Base-by-base conservation (phyloP, 2,113 vertebrate genomes). In the Bagarius yarrelli region DNA sequence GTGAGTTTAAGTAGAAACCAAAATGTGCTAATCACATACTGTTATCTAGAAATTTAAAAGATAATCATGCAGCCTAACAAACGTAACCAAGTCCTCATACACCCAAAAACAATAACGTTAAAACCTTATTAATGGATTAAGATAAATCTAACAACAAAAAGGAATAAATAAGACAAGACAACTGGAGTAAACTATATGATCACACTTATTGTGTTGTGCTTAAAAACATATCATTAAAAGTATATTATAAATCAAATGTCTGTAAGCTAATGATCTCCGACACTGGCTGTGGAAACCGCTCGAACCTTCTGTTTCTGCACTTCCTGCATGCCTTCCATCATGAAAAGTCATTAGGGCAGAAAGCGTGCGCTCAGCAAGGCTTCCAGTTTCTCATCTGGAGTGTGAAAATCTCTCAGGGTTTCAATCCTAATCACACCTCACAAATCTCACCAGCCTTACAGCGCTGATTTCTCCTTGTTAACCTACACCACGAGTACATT, bases 291-390 rank as follows among this genome's bases (percentile, higher is more conserved):
- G 6, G 15, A 50, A 50, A 50, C 14, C 11, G n/a, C 44, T 71
- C 8, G 14, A 21, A 30, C 30, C 36, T 63, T 40, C 40, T 76
- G 74, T 19, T 36, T 40, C 34, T 59, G 16, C 32, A 57, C 36
- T 30, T 16, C 67, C 40, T 59, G 66, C 64, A 57, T 53, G 36
- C 19, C 56, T 70, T 57, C 55, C 19, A 25, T 50, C 25, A 27
- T 71, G 67, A 71, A 71, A 55, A 25, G 27, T 57, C 55, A 80
- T 59, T 72, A 72, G 32, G 47, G 67, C n/a, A 72, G 67, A 61
- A 80, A 61, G 8, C 12, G 36, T 76, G 14, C 25, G 55, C 56
- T 60, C 55, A 76, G 73, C 34, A 18, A 8, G 50, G 61, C 27
- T 56, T 56, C 50, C 8, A n/a, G 44, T 55, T 78, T 34, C 76